phyloP scores from a whole-genome alignment of 2,113 vertebrate genomes.

The Lepisosteus osseus region DNA sequence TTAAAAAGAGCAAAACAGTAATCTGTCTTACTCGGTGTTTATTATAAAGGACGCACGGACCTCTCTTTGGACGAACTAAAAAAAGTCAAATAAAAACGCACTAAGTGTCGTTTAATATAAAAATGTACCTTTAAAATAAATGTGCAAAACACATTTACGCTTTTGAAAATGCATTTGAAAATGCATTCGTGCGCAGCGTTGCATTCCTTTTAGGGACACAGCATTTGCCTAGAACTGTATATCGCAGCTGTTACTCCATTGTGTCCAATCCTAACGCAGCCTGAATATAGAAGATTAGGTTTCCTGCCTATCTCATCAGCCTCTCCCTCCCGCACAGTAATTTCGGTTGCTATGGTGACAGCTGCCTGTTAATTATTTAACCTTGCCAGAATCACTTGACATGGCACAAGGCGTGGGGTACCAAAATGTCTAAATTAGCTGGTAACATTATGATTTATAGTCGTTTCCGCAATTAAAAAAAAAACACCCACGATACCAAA shows the following conservation, averaged over 20 bases:
- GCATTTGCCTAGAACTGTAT: constrained; percentile 1
- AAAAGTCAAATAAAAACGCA: too few species aligned
- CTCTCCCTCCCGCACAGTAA: not conserved
- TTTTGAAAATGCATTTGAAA: not conserved
- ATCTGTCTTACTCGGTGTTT: too few species aligned
- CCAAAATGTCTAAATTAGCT: not conserved
- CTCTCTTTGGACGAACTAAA: too few species aligned
- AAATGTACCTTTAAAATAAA: too few species aligned
- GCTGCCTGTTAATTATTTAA: constrained; percentile 4
- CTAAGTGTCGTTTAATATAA: too few species aligned
- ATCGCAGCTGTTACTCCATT: constrained; percentile 10
- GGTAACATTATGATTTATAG: not conserved
- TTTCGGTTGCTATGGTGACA: constrained; percentile 16
- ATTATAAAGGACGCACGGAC: too few species aligned
- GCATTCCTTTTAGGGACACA: constrained; percentile 2
- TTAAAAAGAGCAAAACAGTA: too few species aligned
- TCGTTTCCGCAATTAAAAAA: not conserved
- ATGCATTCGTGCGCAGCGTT: not conserved
- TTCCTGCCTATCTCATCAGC: not conserved
- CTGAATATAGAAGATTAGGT: constrained; percentile 8
- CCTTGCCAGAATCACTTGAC: not conserved
- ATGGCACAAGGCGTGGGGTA: not conserved
- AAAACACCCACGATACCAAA: not conserved
- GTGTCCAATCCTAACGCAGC: constrained; percentile 5
- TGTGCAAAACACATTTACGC: too few species aligned